Percentiles rank a stretch among this genome's conserved stretches.
Conservation (phyloP, 2,888 invertebrate species). For the Oscheius sp. region DNA sequence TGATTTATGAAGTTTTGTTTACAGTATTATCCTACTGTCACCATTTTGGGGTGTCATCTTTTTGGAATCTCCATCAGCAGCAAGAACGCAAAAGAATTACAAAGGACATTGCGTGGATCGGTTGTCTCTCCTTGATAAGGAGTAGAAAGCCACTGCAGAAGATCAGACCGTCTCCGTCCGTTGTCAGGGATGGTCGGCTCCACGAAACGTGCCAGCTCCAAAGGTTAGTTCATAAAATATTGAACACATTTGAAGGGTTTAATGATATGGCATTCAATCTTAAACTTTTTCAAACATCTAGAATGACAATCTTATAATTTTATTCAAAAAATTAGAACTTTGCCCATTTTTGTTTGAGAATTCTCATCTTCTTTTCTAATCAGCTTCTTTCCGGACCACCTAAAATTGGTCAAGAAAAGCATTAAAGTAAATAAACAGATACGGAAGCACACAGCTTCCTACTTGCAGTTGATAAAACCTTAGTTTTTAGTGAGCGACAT, state of each 20-base stretch:
- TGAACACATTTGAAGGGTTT: too few relatives aligned
- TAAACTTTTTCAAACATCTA: too few relatives aligned
- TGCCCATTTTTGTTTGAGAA: too few relatives aligned
- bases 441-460: neutral
- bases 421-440: neutral
- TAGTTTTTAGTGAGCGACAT: slow-evolving; percentile 25
- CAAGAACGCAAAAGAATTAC: slow-evolving; percentile 22
- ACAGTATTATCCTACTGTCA: too few relatives aligned
- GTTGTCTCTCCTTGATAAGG: slow-evolving; percentile 27
- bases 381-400: neutral
- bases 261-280: too few relatives aligned
- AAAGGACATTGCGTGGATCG: slow-evolving; percentile 23
- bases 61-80: too few relatives aligned
- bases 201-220: slow-evolving; percentile 19
- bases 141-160: slow-evolving; percentile 22
- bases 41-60: too few relatives aligned
- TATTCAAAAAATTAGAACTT: too few relatives aligned
- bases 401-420: neutral
- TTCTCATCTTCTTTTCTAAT: too few relatives aligned
- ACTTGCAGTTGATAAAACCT: neutral
- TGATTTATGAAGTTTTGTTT: too few relatives aligned
- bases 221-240: slow-evolving; percentile 16
- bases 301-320: too few relatives aligned
- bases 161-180: slow-evolving; percentile 25
- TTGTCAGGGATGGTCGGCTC: slow-evolving; percentile 15